Conservation (phyloP, 2,797 vertebrate species). For the Takifugu rubripes region DNA sequence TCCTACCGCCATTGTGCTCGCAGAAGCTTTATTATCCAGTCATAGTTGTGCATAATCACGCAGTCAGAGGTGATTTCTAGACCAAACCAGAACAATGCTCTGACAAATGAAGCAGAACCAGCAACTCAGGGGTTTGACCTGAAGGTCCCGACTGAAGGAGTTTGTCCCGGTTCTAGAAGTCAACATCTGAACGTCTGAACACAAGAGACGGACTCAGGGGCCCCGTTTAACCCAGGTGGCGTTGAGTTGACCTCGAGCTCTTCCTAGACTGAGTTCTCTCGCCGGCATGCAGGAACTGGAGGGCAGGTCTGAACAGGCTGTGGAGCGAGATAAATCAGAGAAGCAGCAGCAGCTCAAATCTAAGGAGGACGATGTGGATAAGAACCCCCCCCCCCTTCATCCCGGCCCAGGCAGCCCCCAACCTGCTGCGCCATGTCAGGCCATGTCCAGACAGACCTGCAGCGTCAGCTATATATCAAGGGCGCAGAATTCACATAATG, state of each 20-base stretch:
- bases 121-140: no score
- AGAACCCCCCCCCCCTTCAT: slow-evolving; percentile 18
- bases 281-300: not conserved
- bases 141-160: no score
- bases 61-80: no score
- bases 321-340: slow-evolving; percentile 16
- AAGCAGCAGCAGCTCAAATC: slow-evolving; percentile 5
- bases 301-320: slow-evolving; percentile 54
- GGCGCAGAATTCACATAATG: not conserved
- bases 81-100: no score
- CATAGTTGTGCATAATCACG: no score
- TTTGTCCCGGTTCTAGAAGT: no score
- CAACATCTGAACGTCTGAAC: no score
- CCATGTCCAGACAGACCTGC: not conserved
- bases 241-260: not conserved
- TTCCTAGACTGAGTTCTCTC: not conserved
- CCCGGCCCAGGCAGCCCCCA: slow-evolving; percentile 15
- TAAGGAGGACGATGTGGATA: slow-evolving; percentile 25
- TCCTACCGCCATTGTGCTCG: no score
- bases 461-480: not conserved
- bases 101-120: no score
- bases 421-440: not conserved
- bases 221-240: no score
- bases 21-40: no score
- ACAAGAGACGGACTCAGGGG: no score